Evolutionary conservation across 2,797 vertebrate species (phyloP).

Genomic region (Pempheris klunzingeri): DNA sequence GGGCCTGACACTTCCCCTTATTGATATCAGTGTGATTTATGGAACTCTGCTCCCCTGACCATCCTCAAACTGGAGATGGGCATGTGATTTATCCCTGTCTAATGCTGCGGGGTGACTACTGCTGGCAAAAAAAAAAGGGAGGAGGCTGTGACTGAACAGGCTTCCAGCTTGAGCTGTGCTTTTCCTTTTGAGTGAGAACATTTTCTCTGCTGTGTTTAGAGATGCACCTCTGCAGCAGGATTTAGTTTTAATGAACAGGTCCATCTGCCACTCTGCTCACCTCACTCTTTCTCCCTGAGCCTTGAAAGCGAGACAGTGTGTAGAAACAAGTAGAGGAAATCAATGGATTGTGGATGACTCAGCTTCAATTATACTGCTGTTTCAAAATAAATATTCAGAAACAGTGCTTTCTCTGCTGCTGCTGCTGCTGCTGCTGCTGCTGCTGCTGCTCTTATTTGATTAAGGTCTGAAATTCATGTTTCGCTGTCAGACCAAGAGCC

Average conservation of each 20-base stretch:
- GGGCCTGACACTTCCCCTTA: slow-evolving; percentile 80
- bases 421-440: slow-evolving; percentile 23
- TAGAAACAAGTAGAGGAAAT: slow-evolving; percentile 37
- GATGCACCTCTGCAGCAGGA: slow-evolving; percentile 37
- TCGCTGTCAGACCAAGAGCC: slow-evolving; percentile 34
- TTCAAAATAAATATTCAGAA: slow-evolving; percentile 47
- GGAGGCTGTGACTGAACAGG: slow-evolving; percentile 33
- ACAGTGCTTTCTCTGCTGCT: slow-evolving; percentile 23
- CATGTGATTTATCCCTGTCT: slow-evolving; percentile 76
- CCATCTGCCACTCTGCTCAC: slow-evolving; percentile 14
- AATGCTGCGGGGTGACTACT: slow-evolving; percentile 58
- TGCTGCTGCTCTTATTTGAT: slow-evolving; percentile 49
- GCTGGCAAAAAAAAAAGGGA: slow-evolving; percentile 50
- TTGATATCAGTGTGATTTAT: slow-evolving; percentile 85
- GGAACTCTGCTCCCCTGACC: slow-evolving; percentile 62
- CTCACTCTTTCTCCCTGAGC: slow-evolving; percentile 10
- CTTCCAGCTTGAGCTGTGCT: slow-evolving; percentile 17
- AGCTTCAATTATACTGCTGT: slow-evolving; percentile 31
- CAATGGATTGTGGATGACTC: slow-evolving; percentile 49
- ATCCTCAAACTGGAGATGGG: slow-evolving; percentile 72
- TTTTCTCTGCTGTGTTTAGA: slow-evolving; percentile 31
- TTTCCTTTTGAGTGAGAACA: slow-evolving; percentile 23
- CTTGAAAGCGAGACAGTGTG: neutral
- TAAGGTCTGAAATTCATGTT: slow-evolving; percentile 53
- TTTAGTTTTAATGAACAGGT: slow-evolving; percentile 59